Conservation (phyloP, 2,888 invertebrate species). For the Orthosia incerta region DNA sequence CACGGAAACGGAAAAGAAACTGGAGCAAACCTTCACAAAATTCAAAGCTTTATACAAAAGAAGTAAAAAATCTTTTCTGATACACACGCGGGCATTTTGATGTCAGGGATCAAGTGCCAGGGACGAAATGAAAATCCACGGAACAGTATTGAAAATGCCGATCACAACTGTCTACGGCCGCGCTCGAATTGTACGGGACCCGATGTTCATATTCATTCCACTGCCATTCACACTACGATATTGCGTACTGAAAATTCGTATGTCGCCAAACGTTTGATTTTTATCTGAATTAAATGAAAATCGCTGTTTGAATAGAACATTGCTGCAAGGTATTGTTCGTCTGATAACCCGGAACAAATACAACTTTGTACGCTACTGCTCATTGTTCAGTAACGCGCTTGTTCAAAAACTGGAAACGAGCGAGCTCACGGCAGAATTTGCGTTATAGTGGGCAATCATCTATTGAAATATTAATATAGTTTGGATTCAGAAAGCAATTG, state of each 20-base stretch:
- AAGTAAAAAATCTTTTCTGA: conserved; percentile 40
- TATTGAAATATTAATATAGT: conserved; percentile 24
- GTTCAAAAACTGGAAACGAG: conserved; percentile 31
- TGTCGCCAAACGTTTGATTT: conserved; percentile 46
- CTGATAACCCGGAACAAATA: conserved; percentile 26
- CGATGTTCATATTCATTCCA: conserved; percentile 50
- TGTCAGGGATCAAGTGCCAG: conserved; percentile 61
- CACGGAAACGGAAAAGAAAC: conserved; percentile 37
- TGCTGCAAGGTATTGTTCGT: conserved; percentile 33
- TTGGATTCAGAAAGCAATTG: not conserved
- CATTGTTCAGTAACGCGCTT: conserved; percentile 18
- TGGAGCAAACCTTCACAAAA: conserved; percentile 26
- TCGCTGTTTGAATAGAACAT: conserved; percentile 38
- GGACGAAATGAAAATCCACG: conserved; percentile 64
- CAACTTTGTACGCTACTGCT: conserved; percentile 13
- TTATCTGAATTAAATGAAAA: conserved; percentile 58
- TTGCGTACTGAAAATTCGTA: conserved; percentile 35
- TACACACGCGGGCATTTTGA: conserved; percentile 55
- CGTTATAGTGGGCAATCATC: conserved; percentile 4
- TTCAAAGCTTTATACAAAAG: conserved; percentile 28
- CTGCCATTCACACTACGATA: conserved; percentile 31
- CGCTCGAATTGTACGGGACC: conserved; percentile 45
- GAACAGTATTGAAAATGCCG: conserved; percentile 72
- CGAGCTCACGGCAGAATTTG: conserved; percentile 12
- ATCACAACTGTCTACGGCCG: conserved; percentile 64